Conservation (phyloP, 2,888 invertebrate genomes). For the Andrena hattorfiana region DNA sequence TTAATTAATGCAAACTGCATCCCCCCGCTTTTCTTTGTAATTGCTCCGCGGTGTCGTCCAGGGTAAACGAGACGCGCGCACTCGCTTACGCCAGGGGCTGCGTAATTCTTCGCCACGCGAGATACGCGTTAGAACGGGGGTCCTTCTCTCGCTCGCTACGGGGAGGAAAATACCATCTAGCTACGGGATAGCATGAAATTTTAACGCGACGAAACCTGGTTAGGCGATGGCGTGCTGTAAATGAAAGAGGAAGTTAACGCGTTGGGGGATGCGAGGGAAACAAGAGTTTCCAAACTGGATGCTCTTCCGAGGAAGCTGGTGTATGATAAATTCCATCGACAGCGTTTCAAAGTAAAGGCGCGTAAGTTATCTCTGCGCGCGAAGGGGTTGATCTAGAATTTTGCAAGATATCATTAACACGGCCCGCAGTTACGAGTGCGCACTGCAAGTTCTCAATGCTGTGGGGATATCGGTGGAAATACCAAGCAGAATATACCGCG, state of each 20-base stretch:
- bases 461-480: too few relatives aligned
- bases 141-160: background rate
- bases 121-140: background rate
- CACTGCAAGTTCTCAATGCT: too few relatives aligned
- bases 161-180: background rate
- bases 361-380: background rate
- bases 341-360: background rate
- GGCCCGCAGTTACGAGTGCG: too few relatives aligned
- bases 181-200: constrained; percentile 1
- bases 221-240: background rate
- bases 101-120: constrained; percentile 1
- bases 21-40: background rate
- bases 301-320: background rate
- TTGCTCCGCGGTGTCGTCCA: background rate
- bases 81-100: background rate
- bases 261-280: background rate
- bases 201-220: background rate
- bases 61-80: background rate
- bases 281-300: background rate
- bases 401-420: too few relatives aligned
- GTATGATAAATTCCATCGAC: background rate
- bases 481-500: too few relatives aligned
- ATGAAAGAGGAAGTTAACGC: background rate
- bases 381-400: too few relatives aligned
- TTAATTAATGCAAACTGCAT: constrained; percentile 6